phyloP scores from a whole-genome alignment of 2,113 vertebrate species.

The Hucho hucho region DNA sequence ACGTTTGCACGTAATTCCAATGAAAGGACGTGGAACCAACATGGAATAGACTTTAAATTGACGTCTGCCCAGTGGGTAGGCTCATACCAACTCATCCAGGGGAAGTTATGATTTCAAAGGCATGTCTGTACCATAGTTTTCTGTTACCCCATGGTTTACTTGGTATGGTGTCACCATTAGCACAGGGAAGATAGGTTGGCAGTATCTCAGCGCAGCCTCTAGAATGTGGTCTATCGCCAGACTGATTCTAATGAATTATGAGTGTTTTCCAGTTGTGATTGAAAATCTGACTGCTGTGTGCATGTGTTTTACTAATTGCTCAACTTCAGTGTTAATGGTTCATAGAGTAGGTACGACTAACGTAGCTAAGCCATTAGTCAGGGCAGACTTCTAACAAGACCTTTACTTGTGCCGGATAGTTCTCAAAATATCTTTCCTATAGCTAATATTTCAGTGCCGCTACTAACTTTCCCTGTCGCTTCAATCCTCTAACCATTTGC shows the following conservation, averaged over 20 bases:
- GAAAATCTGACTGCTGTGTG: background rate
- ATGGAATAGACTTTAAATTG: too few relatives aligned
- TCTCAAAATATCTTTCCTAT: background rate
- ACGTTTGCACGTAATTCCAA: too few relatives aligned
- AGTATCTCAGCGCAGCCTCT: background rate
- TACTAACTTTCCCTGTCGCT: background rate
- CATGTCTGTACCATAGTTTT: too few relatives aligned
- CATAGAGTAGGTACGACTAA: background rate
- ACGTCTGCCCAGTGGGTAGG: background rate
- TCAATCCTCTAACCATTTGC: background rate
- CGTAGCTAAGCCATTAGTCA: background rate
- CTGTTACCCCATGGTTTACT: too few relatives aligned
- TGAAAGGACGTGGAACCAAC: too few relatives aligned
- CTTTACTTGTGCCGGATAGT: background rate
- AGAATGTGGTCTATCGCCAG: background rate
- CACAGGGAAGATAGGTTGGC: background rate
- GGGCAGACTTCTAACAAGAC: too few relatives aligned
- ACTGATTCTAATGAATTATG: background rate
- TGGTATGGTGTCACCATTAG: too few relatives aligned
- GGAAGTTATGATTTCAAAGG: background rate
- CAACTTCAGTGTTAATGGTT: background rate
- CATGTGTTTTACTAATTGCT: background rate
- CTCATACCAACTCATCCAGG: constrained; percentile 15
- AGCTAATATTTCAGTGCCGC: background rate
- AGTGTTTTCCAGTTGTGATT: background rate